Evolutionary conservation across 2,888 invertebrate genomes (phyloP), one percentile per base, ranked within the genome.

Genomic region (Aphidoletes aphidimyza): DNA sequence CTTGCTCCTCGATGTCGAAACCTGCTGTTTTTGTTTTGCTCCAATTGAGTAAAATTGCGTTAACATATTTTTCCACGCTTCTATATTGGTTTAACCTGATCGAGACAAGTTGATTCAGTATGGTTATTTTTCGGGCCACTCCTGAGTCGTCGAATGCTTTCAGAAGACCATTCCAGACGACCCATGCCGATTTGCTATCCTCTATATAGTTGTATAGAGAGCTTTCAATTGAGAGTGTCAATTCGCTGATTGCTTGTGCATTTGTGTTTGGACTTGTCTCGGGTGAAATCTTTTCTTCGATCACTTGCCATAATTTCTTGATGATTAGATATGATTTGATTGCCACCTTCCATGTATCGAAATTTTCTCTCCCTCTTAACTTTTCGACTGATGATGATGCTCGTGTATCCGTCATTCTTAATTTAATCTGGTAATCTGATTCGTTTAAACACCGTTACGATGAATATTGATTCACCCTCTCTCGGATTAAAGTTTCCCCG

Each of bases 321-420:
- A 86, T 84, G 17, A 86, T 85, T 0, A 86, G 84, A 59, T 85
- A 86, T 3, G 86, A 86, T 39, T 86, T 85, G 47, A 85, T 85
- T 49, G 86, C 84, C 45, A 88, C 89, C 88, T 86, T 89, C 89
- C 87, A 88, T 84, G 36, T 84, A 83, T 86, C 86, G 54, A 86
- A 86, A 69, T 86, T 87, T 49, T 86, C 86, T 26, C 86, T 86
- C 14, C 86, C 86, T 39, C 22, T 83, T 17, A 39, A 83, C 22
- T 83, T 83, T 83, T 83, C 39, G 37, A 83, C 1, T 83, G 81
- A 30, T 9, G 3, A 11, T 49, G 49, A 49, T 69, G 14, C 19
- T 69, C 69, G 69, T 69, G 69, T 69, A 34, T 69, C 69, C 1
- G 69, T 17, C 69, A 69, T 69, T 19, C 22, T 54, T 39, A 39